Conservation (phyloP, 2,888 invertebrate genomes). For the Troglohyphantes excavatus region DNA sequence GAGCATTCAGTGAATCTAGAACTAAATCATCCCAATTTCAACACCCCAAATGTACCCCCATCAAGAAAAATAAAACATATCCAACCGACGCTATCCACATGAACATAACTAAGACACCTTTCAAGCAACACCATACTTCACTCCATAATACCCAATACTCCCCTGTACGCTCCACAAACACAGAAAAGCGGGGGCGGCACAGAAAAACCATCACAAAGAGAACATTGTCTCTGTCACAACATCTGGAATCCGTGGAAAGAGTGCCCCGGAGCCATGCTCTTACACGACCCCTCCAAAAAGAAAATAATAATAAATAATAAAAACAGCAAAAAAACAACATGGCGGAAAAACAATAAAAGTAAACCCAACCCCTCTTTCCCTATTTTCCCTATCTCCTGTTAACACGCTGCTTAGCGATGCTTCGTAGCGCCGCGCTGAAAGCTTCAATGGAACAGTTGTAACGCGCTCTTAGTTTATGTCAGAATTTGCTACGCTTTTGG, state of each 20-base stretch:
- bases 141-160: neutral
- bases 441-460: slow-evolving; percentile 13
- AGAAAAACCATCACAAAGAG: slow-evolving; percentile 25
- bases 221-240: slow-evolving; percentile 48
- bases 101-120: too few species aligned
- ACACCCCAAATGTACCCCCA: too few species aligned
- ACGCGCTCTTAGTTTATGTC: slow-evolving; percentile 36
- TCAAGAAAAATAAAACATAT: too few species aligned
- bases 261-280: neutral
- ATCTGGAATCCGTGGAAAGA: slow-evolving; percentile 47
- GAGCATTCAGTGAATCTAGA: too few species aligned
- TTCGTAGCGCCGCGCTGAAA: slow-evolving; percentile 23
- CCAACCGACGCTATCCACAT: too few species aligned
- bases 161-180: neutral
- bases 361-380: slow-evolving; percentile 1
- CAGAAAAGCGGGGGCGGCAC: neutral
- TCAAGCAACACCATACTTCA: too few species aligned
- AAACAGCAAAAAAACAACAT: neutral
- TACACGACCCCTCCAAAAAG: neutral
- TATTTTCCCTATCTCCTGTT: slow-evolving; percentile 44
- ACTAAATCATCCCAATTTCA: too few species aligned
- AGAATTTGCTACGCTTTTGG: slow-evolving; percentile 46
- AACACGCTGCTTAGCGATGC: slow-evolving; percentile 51
- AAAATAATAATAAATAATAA: slow-evolving; percentile 31
- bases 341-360: neutral